phyloP scores from a whole-genome alignment of 2,797 vertebrate species.

The Rhinichthys osculus region DNA sequence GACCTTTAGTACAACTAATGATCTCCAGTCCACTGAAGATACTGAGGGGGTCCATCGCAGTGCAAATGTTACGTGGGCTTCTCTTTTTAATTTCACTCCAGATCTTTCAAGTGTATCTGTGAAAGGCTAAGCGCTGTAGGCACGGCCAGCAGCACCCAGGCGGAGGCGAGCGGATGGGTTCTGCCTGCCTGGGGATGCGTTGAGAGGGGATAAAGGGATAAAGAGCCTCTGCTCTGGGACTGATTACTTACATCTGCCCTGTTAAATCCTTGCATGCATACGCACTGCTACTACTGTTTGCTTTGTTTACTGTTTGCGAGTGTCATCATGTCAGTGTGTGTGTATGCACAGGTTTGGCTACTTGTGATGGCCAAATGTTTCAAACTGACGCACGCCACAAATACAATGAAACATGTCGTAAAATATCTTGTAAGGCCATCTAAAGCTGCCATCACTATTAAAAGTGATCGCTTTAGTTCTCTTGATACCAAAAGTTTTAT shows the following conservation, averaged over 20 bases:
- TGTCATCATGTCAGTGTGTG: conserved; percentile 27
- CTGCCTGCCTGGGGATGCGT: conserved; percentile 79
- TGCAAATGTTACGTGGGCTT: conserved; percentile 11
- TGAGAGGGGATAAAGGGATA: conserved; percentile 92
- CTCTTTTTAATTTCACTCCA: conserved; percentile 44
- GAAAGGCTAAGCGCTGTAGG: conserved; percentile 44
- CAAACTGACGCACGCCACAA: not conserved
- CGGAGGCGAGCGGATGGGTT: conserved; percentile 63
- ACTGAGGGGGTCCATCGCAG: conserved; percentile 2
- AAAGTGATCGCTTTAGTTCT: not conserved
- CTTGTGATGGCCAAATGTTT: not conserved
- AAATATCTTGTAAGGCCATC: not conserved
- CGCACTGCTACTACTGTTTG: conserved; percentile 68
- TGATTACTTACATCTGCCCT: conserved; percentile 91
- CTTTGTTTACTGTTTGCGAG: conserved; percentile 63
- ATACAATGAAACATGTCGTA: not conserved
- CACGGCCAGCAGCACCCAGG: conserved; percentile 49
- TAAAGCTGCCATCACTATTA: not conserved
- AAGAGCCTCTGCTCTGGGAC: conserved; percentile 84
- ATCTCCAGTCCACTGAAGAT: conserved; percentile 32
- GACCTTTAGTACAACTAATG: conserved; percentile 37
- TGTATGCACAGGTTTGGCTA: conserved; percentile 4
- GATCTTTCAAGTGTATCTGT: conserved; percentile 44
- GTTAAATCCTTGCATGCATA: conserved; percentile 76
- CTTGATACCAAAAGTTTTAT: not conserved